Conservation (phyloP, 2,797 vertebrate species). For the Pitangus sulphuratus region DNA sequence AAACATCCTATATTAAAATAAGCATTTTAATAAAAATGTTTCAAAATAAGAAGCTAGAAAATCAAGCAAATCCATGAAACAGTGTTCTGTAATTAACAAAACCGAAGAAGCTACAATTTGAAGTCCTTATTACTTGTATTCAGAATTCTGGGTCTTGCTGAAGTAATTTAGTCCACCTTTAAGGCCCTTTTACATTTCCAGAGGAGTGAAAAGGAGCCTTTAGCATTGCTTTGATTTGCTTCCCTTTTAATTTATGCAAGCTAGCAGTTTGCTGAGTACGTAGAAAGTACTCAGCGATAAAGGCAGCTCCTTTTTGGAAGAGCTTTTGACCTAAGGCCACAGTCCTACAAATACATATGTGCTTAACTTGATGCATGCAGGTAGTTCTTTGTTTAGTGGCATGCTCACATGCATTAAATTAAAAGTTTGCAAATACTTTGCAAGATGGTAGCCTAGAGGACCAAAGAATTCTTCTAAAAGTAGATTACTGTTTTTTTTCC, state of each 20-base stretch:
- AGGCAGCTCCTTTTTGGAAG: not conserved
- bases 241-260: constrained; percentile 11
- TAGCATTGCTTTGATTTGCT: not conserved
- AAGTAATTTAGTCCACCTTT: not conserved
- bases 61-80: not conserved
- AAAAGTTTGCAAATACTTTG: not conserved
- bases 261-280: not conserved
- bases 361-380: not conserved
- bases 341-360: not conserved
- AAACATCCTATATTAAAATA: not conserved
- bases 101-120: not conserved
- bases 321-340: not conserved
- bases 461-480: not conserved
- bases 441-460: not conserved
- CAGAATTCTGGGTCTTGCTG: not conserved
- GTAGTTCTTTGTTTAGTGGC: not conserved
- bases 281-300: not conserved
- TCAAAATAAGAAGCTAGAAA: not conserved
- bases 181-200: not conserved
- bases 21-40: not conserved
- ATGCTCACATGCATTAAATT: not conserved
- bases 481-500: not conserved
- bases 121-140: not conserved
- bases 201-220: not conserved
- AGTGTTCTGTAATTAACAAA: not conserved